Evolutionary conservation across 37 sponge, comb jelly and placozoan genomes (phyloP).

Genomic region (Eunapius fragilis): DNA sequence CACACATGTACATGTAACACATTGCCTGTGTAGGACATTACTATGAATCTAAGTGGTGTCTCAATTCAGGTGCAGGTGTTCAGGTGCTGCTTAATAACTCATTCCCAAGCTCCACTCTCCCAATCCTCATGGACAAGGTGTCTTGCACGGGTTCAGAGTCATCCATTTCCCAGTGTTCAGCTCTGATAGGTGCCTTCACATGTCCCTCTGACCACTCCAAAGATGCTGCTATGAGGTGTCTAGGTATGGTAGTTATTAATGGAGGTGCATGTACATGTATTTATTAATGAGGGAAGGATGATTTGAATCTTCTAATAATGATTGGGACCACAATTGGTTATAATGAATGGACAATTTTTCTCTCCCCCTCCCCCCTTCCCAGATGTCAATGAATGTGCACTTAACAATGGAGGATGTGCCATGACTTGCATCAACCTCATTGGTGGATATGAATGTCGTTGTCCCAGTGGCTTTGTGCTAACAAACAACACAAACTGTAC

Average conservation of each 20-base stretch:
- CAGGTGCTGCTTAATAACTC: neutral
- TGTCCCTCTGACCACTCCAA: neutral
- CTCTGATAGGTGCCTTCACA: neutral
- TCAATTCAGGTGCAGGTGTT: neutral
- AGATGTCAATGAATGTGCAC: constrained; percentile 31
- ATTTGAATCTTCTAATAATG: neutral
- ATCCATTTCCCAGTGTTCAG: neutral
- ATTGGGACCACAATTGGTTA: neutral
- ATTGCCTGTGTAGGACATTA: too few relatives aligned
- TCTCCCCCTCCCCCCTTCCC: too few relatives aligned
- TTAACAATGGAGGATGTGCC: constrained; percentile 8
- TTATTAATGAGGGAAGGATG: too few relatives aligned
- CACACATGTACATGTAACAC: too few relatives aligned
- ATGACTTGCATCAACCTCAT: constrained; percentile 12
- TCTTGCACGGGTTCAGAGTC: neutral
- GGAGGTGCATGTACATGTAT: neutral
- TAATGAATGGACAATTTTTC: too few relatives aligned
- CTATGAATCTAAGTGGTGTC: neutral
- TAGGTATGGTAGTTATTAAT: neutral
- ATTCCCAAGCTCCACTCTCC: neutral
- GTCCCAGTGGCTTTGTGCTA: neutral
- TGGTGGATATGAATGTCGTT: constrained; percentile 7
- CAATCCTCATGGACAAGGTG: neutral
- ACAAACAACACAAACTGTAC: constrained; percentile 18
- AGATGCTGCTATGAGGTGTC: neutral